Base-by-base conservation (phyloP, 2,888 invertebrate species). In the Lepidocyrtinus sp. region DNA sequence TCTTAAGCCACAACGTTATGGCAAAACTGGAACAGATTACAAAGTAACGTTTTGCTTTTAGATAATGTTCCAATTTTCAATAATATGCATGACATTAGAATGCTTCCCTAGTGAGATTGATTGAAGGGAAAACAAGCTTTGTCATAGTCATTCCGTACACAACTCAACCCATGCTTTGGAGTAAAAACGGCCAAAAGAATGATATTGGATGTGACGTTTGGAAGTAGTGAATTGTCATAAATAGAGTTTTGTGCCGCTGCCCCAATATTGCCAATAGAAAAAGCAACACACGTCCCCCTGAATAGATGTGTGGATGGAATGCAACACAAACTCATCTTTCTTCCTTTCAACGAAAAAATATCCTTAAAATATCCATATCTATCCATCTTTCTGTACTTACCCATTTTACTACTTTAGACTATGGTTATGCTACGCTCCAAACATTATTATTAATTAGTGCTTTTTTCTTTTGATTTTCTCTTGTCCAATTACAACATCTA, bases 81-180 rank as follows among this genome's bases (percentile, higher is more conserved):
- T n/a, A n/a, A n/a, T n/a, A n/a, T n/a, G n/a, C n/a, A n/a, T n/a
- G n/a, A n/a, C n/a, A n/a, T n/a, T n/a, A n/a, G n/a, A n/a, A n/a
- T n/a, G n/a, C 50, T 50, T 50, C 15, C 50, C 50, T 50, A n/a
- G 50, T 50, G 5, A n/a, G 50, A 50, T 17, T 7, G 50, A 50
- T 50, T 50, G 50, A 50, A 50, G 17, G 50, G 50, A 50, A 50
- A 50, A 50, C 50, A 50, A 50, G 50, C 50, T 50, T 50, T 50
- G 50, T 50, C 50, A 50, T 50, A 50, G 50, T 50, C 50, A 50
- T 50, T 17, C 50, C 15, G 17, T 36, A 36, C 50, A 7, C 50
- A 50, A 50, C 50, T 50, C 50, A 50, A 50, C n/a, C n/a, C 50
- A 36, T 50, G 50, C 17, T 50, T 50, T n/a, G n/a, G n/a, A n/a